These are phyloP conservation scores for Ictalurus punctatus DNA, from an alignment of 2,113 vertebrate species.

Conservation along the genomic window DNA sequence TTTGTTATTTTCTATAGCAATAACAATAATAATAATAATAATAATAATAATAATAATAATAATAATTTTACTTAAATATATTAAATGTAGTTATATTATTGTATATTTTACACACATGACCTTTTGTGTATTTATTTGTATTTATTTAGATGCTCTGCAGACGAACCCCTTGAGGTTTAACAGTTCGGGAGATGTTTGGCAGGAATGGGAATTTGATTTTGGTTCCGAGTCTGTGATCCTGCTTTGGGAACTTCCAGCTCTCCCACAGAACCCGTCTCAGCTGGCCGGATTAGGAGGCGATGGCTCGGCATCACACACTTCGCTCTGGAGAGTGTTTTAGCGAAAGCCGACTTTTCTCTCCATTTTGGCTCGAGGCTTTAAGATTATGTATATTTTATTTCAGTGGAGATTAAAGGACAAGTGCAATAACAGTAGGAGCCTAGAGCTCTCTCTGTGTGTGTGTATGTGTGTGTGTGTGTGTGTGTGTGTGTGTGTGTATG, in stretches of 20 bases:
- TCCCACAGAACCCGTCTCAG: constrained; percentile 16
- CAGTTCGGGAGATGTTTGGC: not conserved
- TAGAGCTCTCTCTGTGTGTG: not conserved
- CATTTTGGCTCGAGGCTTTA: not conserved
- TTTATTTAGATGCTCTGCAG: not conserved
- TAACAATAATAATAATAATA: not conserved
- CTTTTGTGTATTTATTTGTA: not conserved
- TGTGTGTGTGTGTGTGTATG: no score
- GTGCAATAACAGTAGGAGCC: constrained; percentile 31
- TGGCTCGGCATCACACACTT: constrained; percentile 28
- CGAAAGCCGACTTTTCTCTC: not conserved
- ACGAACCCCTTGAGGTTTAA: not conserved
- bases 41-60: constrained; percentile 4
- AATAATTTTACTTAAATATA: not conserved
- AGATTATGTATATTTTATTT: constrained; percentile 34
- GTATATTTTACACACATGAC: not conserved
- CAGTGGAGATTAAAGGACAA: constrained; percentile 32
- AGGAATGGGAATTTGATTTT: not conserved
- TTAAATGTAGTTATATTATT: no score
- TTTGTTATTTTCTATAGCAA: not conserved
- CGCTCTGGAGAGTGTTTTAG: constrained; percentile 14
- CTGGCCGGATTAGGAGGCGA: constrained; percentile 6
- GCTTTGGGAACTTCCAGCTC: constrained; percentile 1
- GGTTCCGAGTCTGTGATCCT: constrained; percentile 9
- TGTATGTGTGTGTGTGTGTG: constrained; percentile 11